Base-by-base conservation (phyloP, 2,888 invertebrate species). In the Notodonta dromedarius region DNA sequence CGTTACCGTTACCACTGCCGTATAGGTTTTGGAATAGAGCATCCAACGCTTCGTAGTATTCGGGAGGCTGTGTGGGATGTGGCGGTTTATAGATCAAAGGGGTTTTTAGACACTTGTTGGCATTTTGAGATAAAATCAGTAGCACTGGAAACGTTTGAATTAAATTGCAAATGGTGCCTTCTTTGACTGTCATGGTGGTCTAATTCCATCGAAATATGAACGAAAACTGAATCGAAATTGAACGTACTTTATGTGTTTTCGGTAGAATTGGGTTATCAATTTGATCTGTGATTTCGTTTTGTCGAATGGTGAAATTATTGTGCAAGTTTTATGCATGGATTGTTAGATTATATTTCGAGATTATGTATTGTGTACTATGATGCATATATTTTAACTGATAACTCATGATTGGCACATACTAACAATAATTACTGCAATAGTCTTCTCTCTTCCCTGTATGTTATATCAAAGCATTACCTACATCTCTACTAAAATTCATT, bases 31-130 rank as follows among this genome's bases (percentile, higher is more conserved):
- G 88, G 32, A 92, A 82, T 9, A 93, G 57, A 0, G 86, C 84
- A 46, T 92, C 91, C n/a, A 91, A 75, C 0, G 92, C 92, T 53
- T 89, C 88, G 58, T 92, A 93, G 48, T 91, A 93, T 46, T 92
- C 92, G 0, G 93, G 91, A 0, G 92, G 81, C 9, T 85, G 90
- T 0, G 93, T 92, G 0, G 93, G 89, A 0, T 70, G 76, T 0
- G 93, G 93, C 0, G 91, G 93, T 48, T 90, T 88, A 61, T 93
- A 93, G 0, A 90, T 63, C 0, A 93, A 76, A 0, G 88, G 92
- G 0, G 93, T 93, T 59, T 88, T 84, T 0, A 92, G 48, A 65
- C 93, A 93, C 70, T 74, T 84, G 4, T 87, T 83, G 12, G 82
- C 74, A 14, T 91, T 92, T 59, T 93, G 93, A 0, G 91, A 92